phyloP scores from a whole-genome alignment of 2,797 vertebrate genomes.

The Geotrypetes seraphini region DNA sequence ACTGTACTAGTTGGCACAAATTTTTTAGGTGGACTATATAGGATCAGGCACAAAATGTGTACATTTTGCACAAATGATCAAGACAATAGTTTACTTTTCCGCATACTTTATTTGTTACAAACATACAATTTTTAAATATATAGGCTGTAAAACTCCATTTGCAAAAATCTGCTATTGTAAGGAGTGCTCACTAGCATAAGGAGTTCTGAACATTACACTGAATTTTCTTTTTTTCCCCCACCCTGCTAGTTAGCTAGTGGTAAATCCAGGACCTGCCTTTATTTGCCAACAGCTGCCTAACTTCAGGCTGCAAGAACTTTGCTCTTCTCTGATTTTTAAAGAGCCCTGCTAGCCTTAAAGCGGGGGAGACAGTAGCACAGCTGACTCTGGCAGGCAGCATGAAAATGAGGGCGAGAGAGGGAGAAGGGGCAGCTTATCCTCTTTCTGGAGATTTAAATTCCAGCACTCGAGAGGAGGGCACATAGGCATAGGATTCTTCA shows the following conservation, averaged over 20 bases:
- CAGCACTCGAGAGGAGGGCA: slow-evolving; percentile 13
- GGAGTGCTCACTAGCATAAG: slow-evolving; percentile 61
- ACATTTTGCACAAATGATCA: no score
- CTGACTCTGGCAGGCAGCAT: slow-evolving; percentile 34
- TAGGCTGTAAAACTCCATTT: slow-evolving; percentile 81
- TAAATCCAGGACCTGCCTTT: slow-evolving; percentile 56
- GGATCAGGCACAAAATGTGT: no score
- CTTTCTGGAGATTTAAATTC: slow-evolving; percentile 21
- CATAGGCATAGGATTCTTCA: slow-evolving; percentile 31
- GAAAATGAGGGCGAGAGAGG: slow-evolving; percentile 26
- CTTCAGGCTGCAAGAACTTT: slow-evolving; percentile 26
- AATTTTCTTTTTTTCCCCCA: slow-evolving; percentile 28
- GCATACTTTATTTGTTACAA: slow-evolving; percentile 82
- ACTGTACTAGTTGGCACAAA: no score
- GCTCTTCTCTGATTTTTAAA: slow-evolving; percentile 32
- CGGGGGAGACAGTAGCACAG: slow-evolving; percentile 26
- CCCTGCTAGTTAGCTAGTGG: slow-evolving; percentile 57
- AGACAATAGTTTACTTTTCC: slow-evolving; percentile 48
- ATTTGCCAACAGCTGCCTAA: slow-evolving; percentile 21
- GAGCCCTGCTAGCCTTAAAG: slow-evolving; percentile 36
- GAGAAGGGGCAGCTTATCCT: slow-evolving; percentile 22
- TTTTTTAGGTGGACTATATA: no score
- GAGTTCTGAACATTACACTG: slow-evolving; percentile 32
- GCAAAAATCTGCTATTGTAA: slow-evolving; percentile 66
- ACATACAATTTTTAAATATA: slow-evolving; percentile 88